Evolutionary conservation across 1,140 invertebrate genomes (phyloP).

Genomic region (Sesamia nonagrioides): DNA sequence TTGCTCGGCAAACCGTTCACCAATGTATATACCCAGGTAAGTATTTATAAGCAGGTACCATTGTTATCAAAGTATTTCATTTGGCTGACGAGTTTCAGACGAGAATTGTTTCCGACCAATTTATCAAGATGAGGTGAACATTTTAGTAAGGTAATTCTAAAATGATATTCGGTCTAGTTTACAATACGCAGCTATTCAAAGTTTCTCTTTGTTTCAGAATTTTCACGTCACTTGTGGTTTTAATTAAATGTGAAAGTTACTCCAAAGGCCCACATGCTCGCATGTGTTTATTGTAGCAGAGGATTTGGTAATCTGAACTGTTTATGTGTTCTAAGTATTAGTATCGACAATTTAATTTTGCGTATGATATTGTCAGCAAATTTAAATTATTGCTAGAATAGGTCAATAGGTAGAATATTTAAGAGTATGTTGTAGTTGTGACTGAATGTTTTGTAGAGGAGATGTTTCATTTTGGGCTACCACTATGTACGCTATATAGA

Average conservation of each 20-base stretch:
- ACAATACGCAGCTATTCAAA: neutral
- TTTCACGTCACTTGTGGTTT: conserved; percentile 7
- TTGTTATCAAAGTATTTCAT: conserved; percentile 12
- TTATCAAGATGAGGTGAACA: conserved; percentile 2
- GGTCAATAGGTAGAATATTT: too few species aligned
- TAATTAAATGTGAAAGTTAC: conserved; percentile 9
- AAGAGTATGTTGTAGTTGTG: too few species aligned
- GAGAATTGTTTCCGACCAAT: neutral
- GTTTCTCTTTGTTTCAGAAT: conserved; percentile 23
- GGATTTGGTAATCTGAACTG: conserved; percentile 59
- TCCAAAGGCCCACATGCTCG: too few species aligned
- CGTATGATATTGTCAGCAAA: too few species aligned
- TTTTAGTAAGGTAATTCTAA: conserved; percentile 17
- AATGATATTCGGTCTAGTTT: neutral
- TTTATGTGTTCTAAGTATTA: too few species aligned
- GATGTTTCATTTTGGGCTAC: too few species aligned
- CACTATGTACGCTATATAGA: too few species aligned
- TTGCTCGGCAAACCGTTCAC: neutral
- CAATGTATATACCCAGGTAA: neutral
- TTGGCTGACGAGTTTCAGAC: neutral
- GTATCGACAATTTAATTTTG: too few species aligned
- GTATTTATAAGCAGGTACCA: neutral
- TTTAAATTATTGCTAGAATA: too few species aligned
- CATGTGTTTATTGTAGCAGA: conserved; percentile 63
- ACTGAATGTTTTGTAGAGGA: too few species aligned